Percentiles rank a stretch among this genome's conserved stretches.
Conservation (phyloP, 1,140 invertebrate genomes). For the Drosophila orena region DNA sequence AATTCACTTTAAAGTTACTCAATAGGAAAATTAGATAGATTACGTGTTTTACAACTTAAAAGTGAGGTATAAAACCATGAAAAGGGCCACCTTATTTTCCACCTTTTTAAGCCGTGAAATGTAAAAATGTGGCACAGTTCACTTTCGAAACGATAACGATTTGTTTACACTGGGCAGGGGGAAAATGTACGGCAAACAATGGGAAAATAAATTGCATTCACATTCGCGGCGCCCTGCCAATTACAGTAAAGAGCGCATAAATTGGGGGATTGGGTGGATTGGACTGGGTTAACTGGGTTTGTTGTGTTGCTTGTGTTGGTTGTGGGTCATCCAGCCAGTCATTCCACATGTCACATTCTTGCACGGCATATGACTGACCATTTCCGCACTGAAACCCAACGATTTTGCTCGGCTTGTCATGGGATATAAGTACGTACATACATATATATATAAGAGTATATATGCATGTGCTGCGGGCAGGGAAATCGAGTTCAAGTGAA, state of each 20-base stretch:
- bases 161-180: slow-evolving; percentile 21
- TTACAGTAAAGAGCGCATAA: slow-evolving; percentile 57
- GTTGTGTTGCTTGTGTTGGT: slow-evolving; percentile 9
- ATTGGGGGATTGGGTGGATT: slow-evolving; percentile 12
- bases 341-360: slow-evolving; percentile 59
- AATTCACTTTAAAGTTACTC: no score
- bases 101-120: neutral
- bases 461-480: slow-evolving; percentile 23
- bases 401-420: slow-evolving; percentile 6
- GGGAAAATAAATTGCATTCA: slow-evolving; percentile 40
- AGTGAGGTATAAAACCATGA: neutral
- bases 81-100: neutral
- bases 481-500: slow-evolving; percentile 49
- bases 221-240: slow-evolving; percentile 43
- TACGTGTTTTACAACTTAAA: neutral
- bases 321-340: slow-evolving; percentile 46
- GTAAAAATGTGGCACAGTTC: neutral
- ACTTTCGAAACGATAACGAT: slow-evolving; percentile 10
- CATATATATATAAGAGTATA: neutral
- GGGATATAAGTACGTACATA: neutral
- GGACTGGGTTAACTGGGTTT: no score
- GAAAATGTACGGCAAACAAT: slow-evolving; percentile 37
- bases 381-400: slow-evolving; percentile 29
- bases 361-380: slow-evolving; percentile 59
- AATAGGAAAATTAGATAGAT: no score